Base-by-base conservation (phyloP, 2,888 invertebrate genomes). In the Heteromurus nitidus region DNA sequence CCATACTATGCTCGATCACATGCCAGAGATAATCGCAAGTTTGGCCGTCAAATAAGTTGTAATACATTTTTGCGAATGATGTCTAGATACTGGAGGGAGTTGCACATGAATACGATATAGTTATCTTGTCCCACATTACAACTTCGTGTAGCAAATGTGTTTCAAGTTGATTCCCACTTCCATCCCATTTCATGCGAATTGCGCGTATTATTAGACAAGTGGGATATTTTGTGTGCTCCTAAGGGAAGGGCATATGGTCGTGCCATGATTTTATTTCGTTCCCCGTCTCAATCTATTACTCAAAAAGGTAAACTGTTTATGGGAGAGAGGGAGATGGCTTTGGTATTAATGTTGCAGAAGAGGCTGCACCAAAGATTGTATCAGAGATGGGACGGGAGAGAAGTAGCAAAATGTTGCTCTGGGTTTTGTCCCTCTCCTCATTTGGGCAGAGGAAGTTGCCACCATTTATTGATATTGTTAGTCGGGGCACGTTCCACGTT, bases 281-380 rank as follows among this genome's bases (percentile, higher is more conserved):
- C 30, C n/a, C 74, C 55, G 55, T 65, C 65, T 55, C 64, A 74
- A 74, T 74, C 64, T 55, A 74, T 74, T 74, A 65, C 55, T 44
- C 44, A 16, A 7, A 30, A 62, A 58, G 7, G 62, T 31, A n/a
- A 53, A 31, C 64, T 36, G 30, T 30, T 13, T 50, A n/a, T n/a
- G 50, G 50, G 50, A n/a, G n/a, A n/a, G 50, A 50, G 50, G 13
- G 18, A n/a, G n/a, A n/a, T n/a, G n/a, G n/a, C n/a, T n/a, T n/a
- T n/a, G n/a, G n/a, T n/a, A n/a, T n/a, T n/a, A n/a, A 16, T 24
- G 20, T 55, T 50, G 3, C 50, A 7, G 50, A 13, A 50, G 50
- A 13, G n/a, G 50, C n/a, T n/a, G n/a, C n/a, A n/a, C n/a, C n/a
- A n/a, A n/a, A n/a, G n/a, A n/a, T n/a, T n/a, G n/a, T n/a, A n/a